Evolutionary conservation across 2,888 invertebrate species (phyloP), one percentile per base, ranked within the genome.

Genomic region (Adelphocoris suturalis): DNA sequence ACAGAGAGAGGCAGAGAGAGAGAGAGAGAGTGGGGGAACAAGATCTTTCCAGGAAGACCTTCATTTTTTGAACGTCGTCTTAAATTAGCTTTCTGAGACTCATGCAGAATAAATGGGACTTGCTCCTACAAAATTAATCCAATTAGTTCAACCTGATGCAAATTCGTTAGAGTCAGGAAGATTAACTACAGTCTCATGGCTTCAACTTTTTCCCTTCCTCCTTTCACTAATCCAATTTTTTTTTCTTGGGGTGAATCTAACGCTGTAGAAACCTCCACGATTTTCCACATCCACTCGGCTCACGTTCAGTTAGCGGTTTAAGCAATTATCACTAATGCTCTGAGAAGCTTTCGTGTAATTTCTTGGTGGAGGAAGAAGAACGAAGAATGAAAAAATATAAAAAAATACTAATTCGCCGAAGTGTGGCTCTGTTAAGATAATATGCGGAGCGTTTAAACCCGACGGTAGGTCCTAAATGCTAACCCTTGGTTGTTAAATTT

Each of bases 241-340:
- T 52, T 52, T 52, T 23, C 68, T 23, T 11, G 27, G 19, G 23
- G 68, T 68, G 23, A 23, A 68, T 4, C 37, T 7, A 37, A 68
- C 13, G 23, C 68, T 23, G 23, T 19, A 2, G 19, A 27, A 9
- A n/a, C 61, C n/a, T 61, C 7, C 1, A 2, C 52, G 52, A 52
- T 52, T 52, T 14, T 52, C 19, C 61, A 61, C 61, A 9, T 19
- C 16, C 9, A 61, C 61, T 19, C n/a, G 12, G 23, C 68, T 68
- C 68, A 23, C 68, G 27, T 12, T 23, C 23, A 68, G 68, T 61
- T 57, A 61, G 61, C 61, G 3, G 61, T 23, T 68, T 13, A 68
- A 23, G 68, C 78, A 78, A 78, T 78, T 78, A 78, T 46, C 46
- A 46, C 78, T 46, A 46, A 78, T 46, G 78, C 78, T 47, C 47